phyloP scores from a whole-genome alignment of 2,113 vertebrate species.

The Dasypus novemcinctus region DNA sequence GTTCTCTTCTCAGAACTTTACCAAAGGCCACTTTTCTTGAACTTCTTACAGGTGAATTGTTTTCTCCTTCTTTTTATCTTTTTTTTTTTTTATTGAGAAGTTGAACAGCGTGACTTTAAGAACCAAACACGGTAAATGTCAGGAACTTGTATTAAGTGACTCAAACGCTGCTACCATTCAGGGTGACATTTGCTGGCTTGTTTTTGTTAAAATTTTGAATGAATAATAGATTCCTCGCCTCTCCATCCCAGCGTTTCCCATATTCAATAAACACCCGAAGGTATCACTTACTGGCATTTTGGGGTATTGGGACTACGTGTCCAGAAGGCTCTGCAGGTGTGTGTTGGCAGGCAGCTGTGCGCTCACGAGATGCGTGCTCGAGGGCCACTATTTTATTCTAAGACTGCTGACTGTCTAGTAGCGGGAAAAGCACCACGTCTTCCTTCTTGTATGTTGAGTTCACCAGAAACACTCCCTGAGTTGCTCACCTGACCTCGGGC shows the following conservation, averaged over 20 bases:
- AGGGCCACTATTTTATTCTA: not conserved
- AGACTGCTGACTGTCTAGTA: not conserved
- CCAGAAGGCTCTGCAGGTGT: not conserved
- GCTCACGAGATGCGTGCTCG: not conserved
- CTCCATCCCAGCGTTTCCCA: not conserved
- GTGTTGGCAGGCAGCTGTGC: too few relatives aligned
- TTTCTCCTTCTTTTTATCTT: not conserved
- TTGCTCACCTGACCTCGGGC: not conserved
- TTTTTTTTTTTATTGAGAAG: slow-evolving; percentile 2
- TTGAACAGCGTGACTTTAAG: not conserved
- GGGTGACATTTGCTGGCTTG: not conserved
- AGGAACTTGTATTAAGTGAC: slow-evolving; percentile 6
- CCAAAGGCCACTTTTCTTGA: not conserved
- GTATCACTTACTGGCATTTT: not conserved
- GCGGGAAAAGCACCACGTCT: not conserved
- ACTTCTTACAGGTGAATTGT: not conserved
- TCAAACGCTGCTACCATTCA: not conserved
- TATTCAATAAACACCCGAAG: not conserved
- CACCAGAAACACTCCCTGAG: not conserved
- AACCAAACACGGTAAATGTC: not conserved
- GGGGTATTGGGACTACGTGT: not conserved
- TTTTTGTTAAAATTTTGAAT: slow-evolving; percentile 20
- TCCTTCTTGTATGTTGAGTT: not conserved
- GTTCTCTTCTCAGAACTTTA: too few relatives aligned
- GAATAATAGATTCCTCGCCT: not conserved